phyloP scores from a whole-genome alignment of 2,113 vertebrate genomes.

The Ceyx cyanopectus region DNA sequence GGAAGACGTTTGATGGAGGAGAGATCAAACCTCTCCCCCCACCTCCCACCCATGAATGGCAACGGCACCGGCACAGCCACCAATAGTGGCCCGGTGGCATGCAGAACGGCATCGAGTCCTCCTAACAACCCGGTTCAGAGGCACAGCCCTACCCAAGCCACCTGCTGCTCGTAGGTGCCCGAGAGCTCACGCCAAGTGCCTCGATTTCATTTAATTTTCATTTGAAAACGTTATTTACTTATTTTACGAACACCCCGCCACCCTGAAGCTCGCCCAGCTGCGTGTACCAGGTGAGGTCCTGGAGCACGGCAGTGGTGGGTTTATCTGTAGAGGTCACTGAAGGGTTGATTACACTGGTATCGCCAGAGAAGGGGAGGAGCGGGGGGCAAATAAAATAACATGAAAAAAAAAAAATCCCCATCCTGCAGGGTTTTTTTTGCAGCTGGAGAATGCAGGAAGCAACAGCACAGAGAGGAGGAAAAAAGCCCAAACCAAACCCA shows the following conservation, averaged over 20 bases:
- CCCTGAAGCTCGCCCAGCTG: background rate
- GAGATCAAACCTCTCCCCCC: background rate
- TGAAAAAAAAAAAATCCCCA: too few species aligned
- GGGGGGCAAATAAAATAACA: too few species aligned
- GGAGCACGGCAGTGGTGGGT: background rate
- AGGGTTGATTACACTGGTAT: slow-evolving; percentile 21
- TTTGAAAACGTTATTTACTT: background rate
- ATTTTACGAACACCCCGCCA: too few species aligned
- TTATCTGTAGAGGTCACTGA: slow-evolving; percentile 49
- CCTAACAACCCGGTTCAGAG: rapidly evolving
- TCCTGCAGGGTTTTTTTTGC: too few species aligned
- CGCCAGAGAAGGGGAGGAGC: background rate
- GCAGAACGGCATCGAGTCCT: background rate
- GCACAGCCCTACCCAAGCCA: background rate
- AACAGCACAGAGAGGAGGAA: too few species aligned
- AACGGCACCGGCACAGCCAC: too few species aligned
- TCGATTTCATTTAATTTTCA: background rate
- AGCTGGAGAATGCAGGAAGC: too few species aligned
- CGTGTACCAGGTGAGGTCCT: background rate
- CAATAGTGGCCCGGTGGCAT: background rate
- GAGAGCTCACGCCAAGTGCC: background rate
- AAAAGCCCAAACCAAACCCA: too few species aligned
- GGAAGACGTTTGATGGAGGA: background rate
- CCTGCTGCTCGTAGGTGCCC: slow-evolving; percentile 11
- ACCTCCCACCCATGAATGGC: background rate